Conservation (phyloP, 2,888 invertebrate genomes). For the Stenolophus ochropezus region DNA sequence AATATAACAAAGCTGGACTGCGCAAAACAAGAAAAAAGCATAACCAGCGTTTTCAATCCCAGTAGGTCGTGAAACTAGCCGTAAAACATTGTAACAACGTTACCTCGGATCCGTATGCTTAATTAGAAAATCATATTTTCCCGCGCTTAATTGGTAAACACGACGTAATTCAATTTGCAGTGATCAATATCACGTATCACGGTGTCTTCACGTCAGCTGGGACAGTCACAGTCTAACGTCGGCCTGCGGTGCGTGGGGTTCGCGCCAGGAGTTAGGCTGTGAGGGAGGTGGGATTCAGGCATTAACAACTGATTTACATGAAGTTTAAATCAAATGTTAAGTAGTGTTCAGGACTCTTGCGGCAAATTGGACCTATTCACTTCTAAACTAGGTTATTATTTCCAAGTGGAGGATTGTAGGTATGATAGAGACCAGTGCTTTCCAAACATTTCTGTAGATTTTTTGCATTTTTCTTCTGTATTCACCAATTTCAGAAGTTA, state of each 20-base stretch:
- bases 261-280: not conserved
- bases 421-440: not conserved
- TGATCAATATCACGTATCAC: slow-evolving; percentile 37
- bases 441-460: no score
- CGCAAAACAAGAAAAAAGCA: not conserved
- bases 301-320: slow-evolving; percentile 42
- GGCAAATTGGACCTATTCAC: slow-evolving; percentile 31
- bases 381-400: slow-evolving; percentile 31
- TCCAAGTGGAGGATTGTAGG: not conserved
- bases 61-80: slow-evolving; percentile 34
- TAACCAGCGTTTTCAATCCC: not conserved
- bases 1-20: not conserved
- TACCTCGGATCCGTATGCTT: slow-evolving; percentile 37
- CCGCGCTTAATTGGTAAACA: slow-evolving; percentile 39
- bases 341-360: slow-evolving; percentile 27
- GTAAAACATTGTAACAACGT: slow-evolving; percentile 10
- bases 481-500: no score
- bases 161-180: slow-evolving; percentile 24
- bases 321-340: slow-evolving; percentile 38
- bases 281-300: not conserved
- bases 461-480: no score
- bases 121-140: slow-evolving; percentile 42
- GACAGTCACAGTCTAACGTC: slow-evolving; percentile 1
- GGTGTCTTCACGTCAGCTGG: slow-evolving; percentile 2
- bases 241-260: not conserved